Base-by-base conservation (phyloP, 2,888 invertebrate species). In the Operophtera brumata region DNA sequence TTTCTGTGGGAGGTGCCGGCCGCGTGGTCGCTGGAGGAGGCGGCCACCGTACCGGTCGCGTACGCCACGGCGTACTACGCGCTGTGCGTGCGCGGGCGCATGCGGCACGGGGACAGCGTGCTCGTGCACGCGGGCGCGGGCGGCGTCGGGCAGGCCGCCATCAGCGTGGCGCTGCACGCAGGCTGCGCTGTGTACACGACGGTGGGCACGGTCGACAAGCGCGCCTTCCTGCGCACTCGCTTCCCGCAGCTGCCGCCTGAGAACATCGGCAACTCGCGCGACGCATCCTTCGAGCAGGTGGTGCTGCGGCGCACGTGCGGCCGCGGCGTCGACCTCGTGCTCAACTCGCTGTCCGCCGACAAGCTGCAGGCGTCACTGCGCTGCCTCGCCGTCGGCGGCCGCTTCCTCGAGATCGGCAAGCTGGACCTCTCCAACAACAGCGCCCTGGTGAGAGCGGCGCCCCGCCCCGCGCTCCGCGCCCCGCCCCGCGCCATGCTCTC, bases 321-420 rank as follows among this genome's bases (percentile, higher is more conserved):
- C 32, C 93, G 93, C 65, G 98, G 99, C 61, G 99, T 99, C 9
- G 97, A 99, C 84, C 89, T 99, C 26, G 96, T 99, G 26, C 91
- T 99, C 54, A 99, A 99, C 86, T 99, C 99, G 2, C 91, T 99
- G 63, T 95, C 99, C n/a, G 98, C 95, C 73, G 97, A 98, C 69
- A 97, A 98, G 87, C 91, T 99, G 54, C 96, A 95, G 81, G 98
- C 99, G 4, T 97, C 97, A 51, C 92, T 99, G 14, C 93, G 99
- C 70, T 97, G 99, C 77, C 91, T 99, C 59, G 98, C 97, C 0
- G 91, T 93, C 62, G 97, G 97, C 78, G 99, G 99, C 12, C 93
- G 98, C 58, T 99, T 99, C 92, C 91, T 99, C 61, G 99, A 99
- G 91, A 99, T 99, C 76, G 99, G 99, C 72, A 99, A 99, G 86